Conservation (phyloP, 2,888 invertebrate genomes). For the Glyphotaelius pellucidus region DNA sequence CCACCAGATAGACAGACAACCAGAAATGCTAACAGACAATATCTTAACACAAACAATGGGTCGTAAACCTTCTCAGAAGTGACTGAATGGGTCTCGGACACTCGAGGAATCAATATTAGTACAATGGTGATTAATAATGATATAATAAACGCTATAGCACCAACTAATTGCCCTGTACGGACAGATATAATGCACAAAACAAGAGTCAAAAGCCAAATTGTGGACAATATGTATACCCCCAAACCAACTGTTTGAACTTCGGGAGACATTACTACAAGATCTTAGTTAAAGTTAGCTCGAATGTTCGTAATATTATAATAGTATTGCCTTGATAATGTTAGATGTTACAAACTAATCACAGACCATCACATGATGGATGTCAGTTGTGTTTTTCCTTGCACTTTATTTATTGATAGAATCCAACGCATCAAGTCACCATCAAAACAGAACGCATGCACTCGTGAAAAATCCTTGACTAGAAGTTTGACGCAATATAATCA, state of each 20-base stretch:
- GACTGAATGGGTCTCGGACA: slow-evolving; percentile 70
- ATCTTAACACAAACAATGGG: slow-evolving; percentile 71
- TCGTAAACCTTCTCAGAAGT: slow-evolving; percentile 76
- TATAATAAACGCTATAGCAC: slow-evolving; percentile 78
- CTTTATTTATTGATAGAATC: background rate
- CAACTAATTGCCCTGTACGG: slow-evolving; percentile 81
- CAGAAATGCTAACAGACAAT: slow-evolving; percentile 70
- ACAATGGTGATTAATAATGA: slow-evolving; percentile 78
- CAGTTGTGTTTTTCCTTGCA: background rate
- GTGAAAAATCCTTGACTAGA: slow-evolving; percentile 52
- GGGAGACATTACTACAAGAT: slow-evolving; percentile 60
- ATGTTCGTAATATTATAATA: background rate
- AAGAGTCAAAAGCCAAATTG: slow-evolving; percentile 81
- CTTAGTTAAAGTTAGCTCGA: background rate
- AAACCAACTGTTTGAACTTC: slow-evolving; percentile 75
- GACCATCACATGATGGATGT: slow-evolving; percentile 16
- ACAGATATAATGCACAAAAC: slow-evolving; percentile 81
- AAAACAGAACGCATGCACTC: slow-evolving; percentile 8
- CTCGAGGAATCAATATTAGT: slow-evolving; percentile 79
- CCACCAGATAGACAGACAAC: slow-evolving; percentile 70
- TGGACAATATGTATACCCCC: slow-evolving; percentile 81
- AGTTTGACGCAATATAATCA: slow-evolving; percentile 50
- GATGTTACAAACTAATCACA: background rate
- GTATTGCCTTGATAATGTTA: background rate
- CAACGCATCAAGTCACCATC: slow-evolving; percentile 10